Evolutionary conservation across 2,113 vertebrate genomes (phyloP), one percentile per base, ranked within the genome.

Genomic region (Condylura cristata): DNA sequence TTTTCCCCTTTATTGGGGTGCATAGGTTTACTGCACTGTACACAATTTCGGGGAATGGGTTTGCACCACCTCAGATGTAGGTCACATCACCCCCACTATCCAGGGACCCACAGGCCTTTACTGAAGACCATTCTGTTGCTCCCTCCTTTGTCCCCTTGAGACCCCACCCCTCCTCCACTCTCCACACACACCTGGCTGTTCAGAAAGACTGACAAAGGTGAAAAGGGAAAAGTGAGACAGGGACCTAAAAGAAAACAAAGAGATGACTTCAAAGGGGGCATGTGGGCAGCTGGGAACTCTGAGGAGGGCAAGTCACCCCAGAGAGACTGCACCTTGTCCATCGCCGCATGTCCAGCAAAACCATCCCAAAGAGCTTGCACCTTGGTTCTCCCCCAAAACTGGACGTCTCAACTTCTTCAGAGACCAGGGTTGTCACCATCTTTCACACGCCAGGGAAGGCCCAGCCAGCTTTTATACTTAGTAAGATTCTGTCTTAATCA

Each of bases 401-500:
- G 2, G 80, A 30, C 18, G 30, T 41, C 37, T 28, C 5, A 22
- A 10, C 5, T 6, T 6, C 16, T 5, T 71, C 24, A 34, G 10
- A 82, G 53, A 34, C 20, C 74, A 10, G 26, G 1, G 22, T 13
- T 5, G 12, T 14, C 26, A 2, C 18, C 78, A 10, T 26, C 76
- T 76, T 74, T 86, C 20, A 1, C 2, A n/a, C 63, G 18, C 32
- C 87, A 18, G 16, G n/a, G 87, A 70, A 82, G 56, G 20, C 44
- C 72, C 37, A 39, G 60, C 53, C 85, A 83, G 66, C 13, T 94
- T 91, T 89, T 12, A 87, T 24, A 86, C 89, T 83, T 80, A 80
- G 56, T 61, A 93, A 97, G 92, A 94, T 75, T 91, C 89, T 3
- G 61, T 95, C 94, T 96, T 96, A 95, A 96, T 97, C 94, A 91